Evolutionary conservation across 1,140 invertebrate genomes (phyloP).

Genomic region (Penaeus vannamei): DNA sequence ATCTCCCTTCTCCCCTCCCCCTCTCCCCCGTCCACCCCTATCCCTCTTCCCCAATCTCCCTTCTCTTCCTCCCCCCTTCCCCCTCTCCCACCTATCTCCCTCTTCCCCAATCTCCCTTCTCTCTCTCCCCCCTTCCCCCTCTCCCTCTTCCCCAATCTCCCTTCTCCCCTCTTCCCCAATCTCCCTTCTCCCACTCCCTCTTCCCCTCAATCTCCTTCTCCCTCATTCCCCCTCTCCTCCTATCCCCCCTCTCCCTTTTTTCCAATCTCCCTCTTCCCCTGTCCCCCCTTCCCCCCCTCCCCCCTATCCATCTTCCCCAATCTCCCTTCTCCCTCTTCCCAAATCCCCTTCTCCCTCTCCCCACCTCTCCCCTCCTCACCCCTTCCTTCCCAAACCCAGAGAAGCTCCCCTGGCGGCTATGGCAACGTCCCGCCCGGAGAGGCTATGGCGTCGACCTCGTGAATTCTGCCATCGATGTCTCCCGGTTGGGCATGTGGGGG

Average conservation of each 20-base stretch:
- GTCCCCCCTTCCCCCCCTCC: not conserved
- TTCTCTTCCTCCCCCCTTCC: too few species aligned
- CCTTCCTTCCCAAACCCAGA: not conserved
- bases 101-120: too few species aligned
- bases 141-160: not conserved
- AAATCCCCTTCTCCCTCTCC: slow-evolving; percentile 1
- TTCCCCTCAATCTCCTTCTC: not conserved
- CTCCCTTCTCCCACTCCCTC: not conserved
- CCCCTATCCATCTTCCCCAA: not conserved
- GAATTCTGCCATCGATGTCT: too few species aligned
- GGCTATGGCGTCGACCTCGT: too few species aligned
- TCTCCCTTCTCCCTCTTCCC: not conserved
- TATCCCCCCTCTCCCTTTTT: not conserved
- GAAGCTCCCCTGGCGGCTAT: not conserved
- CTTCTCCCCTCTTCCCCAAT: not conserved
- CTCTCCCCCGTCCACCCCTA: too few species aligned
- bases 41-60: too few species aligned
- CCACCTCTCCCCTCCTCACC: not conserved
- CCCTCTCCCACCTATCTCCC: too few species aligned
- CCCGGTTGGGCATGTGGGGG: too few species aligned
- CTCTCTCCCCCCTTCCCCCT: not conserved
- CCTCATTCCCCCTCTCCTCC: not conserved
- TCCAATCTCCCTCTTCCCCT: not conserved
- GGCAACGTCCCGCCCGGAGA: too few species aligned
- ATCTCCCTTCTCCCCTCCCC: too few species aligned